phyloP scores from a whole-genome alignment of 2,797 vertebrate genomes.

The Nothura maculosa region DNA sequence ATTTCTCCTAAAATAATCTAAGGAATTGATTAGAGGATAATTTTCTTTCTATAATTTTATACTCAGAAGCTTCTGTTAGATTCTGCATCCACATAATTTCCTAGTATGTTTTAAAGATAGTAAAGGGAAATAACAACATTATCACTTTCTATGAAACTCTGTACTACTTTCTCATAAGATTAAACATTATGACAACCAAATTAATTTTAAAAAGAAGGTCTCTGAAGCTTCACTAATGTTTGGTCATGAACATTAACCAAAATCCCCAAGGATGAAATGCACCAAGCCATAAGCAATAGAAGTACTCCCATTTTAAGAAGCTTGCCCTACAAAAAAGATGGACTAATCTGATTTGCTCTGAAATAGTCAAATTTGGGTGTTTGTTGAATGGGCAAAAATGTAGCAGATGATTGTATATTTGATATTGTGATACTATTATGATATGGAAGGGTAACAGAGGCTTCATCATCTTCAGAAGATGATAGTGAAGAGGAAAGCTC shows the following conservation, averaged over 20 bases:
- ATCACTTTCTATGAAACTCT: not conserved
- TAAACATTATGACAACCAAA: not conserved
- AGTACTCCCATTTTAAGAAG: slow-evolving; percentile 25
- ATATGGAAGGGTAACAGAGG: not conserved
- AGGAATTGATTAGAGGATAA: not conserved
- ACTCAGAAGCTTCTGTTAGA: not conserved
- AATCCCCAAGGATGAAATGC: not conserved
- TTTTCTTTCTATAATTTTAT: not conserved
- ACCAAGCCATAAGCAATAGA: slow-evolving; percentile 30
- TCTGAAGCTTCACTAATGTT: not conserved
- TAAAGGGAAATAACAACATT: not conserved
- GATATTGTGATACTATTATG: not conserved
- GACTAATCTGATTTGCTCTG: slow-evolving; percentile 52
- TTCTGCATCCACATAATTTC: not conserved
- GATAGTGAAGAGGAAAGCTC: not conserved
- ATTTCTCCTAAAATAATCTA: not conserved
- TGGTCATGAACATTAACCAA: not conserved
- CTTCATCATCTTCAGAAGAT: not conserved
- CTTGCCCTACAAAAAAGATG: slow-evolving; percentile 30
- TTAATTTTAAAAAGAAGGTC: not conserved
- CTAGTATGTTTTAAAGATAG: not conserved
- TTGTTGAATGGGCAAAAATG: slow-evolving; percentile 38
- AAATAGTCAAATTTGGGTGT: slow-evolving; percentile 53
- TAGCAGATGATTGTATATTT: not conserved
- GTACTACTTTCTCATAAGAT: not conserved